Evolutionary conservation across 35 echinoderm and acorn worm species (phyloP).

Genomic region (Diadema setosum): DNA sequence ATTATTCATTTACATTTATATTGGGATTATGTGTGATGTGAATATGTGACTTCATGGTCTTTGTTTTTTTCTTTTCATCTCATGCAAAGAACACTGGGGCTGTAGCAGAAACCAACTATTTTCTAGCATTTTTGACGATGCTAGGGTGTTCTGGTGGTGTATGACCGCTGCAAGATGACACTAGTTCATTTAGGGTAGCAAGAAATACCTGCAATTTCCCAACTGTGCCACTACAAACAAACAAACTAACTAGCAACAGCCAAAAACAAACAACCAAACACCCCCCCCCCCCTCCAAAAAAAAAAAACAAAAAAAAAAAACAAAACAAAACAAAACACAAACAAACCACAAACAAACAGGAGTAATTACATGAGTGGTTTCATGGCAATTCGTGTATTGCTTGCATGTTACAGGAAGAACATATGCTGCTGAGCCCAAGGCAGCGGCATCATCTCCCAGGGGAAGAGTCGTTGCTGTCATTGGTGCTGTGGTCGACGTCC

Average conservation of each 20-base stretch:
- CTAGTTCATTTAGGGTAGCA: no score
- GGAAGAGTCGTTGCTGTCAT: constrained; percentile 91
- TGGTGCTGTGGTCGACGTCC: constrained; percentile 98
- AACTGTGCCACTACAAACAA: neutral
- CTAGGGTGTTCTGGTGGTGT: no score
- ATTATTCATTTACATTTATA: no score
- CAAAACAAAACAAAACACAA: neutral
- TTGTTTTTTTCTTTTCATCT: no score
- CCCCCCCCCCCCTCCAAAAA: neutral
- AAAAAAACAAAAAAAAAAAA: neutral
- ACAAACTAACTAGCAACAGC: neutral
- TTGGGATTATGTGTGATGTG: no score
- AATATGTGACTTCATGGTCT: no score
- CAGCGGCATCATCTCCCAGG: constrained; percentile 32
- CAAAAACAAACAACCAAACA: neutral
- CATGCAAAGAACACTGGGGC: no score
- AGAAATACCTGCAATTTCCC: no score
- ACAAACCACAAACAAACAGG: neutral
- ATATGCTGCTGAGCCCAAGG: constrained; percentile 84
- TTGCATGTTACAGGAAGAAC: constrained; percentile 48
- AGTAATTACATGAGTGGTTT: neutral
- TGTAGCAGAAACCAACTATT: no score
- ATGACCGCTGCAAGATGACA: no score
- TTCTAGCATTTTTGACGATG: no score
- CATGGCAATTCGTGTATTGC: neutral